Conservation (phyloP, 2,888 invertebrate species). For the Epicampocera succincta region DNA sequence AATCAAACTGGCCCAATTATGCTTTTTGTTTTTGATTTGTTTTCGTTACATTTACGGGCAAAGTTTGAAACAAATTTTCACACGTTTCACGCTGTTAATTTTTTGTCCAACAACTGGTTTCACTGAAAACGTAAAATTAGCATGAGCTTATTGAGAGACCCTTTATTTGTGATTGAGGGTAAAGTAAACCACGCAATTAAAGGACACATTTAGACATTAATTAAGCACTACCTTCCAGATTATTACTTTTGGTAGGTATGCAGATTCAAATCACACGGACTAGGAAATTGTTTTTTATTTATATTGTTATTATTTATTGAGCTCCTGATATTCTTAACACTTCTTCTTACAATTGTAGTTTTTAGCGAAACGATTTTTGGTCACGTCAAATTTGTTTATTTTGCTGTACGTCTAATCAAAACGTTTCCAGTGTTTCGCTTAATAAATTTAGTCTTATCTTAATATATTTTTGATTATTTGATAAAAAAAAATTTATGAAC, state of each 20-base stretch:
- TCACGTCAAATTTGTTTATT: constrained; percentile 44
- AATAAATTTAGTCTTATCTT: constrained; percentile 50
- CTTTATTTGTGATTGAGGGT: neutral
- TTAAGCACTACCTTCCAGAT: constrained; percentile 21
- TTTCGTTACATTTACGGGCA: too few relatives aligned
- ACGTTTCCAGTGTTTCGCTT: constrained; percentile 34
- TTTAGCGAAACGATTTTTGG: constrained; percentile 13
- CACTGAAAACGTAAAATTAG: too few relatives aligned
- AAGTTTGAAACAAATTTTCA: too few relatives aligned
- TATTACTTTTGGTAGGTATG: too few relatives aligned
- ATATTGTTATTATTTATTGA: constrained; percentile 5
- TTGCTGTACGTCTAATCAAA: constrained; percentile 2
- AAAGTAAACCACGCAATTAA: constrained; percentile 36
- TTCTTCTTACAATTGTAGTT: neutral
- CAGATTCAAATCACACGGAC: too few relatives aligned
- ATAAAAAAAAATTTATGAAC: constrained; percentile 10
- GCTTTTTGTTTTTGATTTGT: too few relatives aligned
- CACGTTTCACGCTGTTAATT: too few relatives aligned
- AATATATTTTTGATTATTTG: constrained; percentile 32
- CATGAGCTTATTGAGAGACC: too few relatives aligned
- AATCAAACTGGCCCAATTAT: too few relatives aligned
- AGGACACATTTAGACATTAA: constrained; percentile 55
- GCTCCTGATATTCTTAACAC: constrained; percentile 1
- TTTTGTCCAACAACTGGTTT: too few relatives aligned
- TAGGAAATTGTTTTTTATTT: neutral